Evolutionary conservation across 2,888 invertebrate genomes (phyloP).

Genomic region (Melanotus villosus): DNA sequence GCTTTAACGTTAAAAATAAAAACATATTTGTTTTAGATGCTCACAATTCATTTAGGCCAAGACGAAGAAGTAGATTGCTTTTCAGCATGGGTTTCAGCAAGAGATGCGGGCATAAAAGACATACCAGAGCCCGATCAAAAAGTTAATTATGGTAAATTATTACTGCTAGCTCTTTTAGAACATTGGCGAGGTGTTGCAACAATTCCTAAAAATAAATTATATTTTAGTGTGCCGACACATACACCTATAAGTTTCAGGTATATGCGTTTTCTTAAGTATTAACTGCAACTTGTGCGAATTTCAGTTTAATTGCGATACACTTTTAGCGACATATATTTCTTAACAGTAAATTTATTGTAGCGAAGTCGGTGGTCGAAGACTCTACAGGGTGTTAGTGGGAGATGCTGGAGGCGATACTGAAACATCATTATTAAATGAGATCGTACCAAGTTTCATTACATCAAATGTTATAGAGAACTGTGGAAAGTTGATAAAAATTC

Average conservation of each 20-base stretch:
- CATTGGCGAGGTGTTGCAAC: slow-evolving; percentile 86
- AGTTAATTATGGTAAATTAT: slow-evolving; percentile 95
- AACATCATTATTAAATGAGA: slow-evolving; percentile 91
- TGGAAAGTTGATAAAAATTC: slow-evolving; percentile 96
- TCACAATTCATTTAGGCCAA: slow-evolving; percentile 96
- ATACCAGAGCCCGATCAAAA: slow-evolving; percentile 81
- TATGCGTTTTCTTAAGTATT: no score
- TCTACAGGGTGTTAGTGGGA: slow-evolving; percentile 89
- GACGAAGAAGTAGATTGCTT: slow-evolving; percentile 99
- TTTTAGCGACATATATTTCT: no score
- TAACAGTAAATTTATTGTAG: no score
- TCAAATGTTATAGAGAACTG: slow-evolving; percentile 95
- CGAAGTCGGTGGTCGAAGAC: slow-evolving; percentile 95
- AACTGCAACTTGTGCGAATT: no score
- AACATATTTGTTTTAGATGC: no score
- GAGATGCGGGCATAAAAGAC: slow-evolving; percentile 86
- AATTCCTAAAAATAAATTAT: slow-evolving; percentile 82
- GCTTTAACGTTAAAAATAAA: no score
- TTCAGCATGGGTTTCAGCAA: slow-evolving; percentile 98
- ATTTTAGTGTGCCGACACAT: slow-evolving; percentile 93
- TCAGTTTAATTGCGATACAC: no score
- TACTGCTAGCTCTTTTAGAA: slow-evolving; percentile 94
- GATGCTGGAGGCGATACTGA: slow-evolving; percentile 97
- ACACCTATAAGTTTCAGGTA: slow-evolving; percentile 96
- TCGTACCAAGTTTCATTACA: slow-evolving; percentile 95